Evolutionary conservation across 2,113 vertebrate species (phyloP), one percentile per base, ranked within the genome.

Genomic region (Heteronetta atricapilla): DNA sequence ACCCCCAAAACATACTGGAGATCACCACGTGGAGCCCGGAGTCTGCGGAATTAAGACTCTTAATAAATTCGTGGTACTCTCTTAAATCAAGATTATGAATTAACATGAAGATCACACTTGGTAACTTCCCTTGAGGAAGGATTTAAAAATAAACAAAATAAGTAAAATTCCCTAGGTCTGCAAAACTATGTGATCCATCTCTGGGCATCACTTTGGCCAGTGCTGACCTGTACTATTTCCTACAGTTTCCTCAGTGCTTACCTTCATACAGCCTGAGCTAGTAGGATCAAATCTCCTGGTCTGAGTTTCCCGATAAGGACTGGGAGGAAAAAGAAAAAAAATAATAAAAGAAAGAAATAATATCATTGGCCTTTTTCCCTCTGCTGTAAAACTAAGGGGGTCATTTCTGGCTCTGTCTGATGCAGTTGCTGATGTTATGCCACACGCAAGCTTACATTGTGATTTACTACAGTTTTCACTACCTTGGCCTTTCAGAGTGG

Each of bases 381-480:
- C 9, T 44, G 31, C 13, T n/a, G 38, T 25, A 83, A 67, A 86
- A 19, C 50, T 12, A 3, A 1, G 52, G 36, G 31, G 58, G 74
- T 16, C 56, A 69, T 59, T 46, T 87, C 73, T 64, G 78, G 14
- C 59, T 93, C 62, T 23, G 29, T 67, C 62, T 52, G 22, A 16
- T 22, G 31, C 33, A 29, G 50, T 34, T 84, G 50, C 82, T 90
- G 89, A 20, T 53, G 67, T 64, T 70, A 46, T 4, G 28, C 76
- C 94, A 74, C 40, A 31, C 10, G 10, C 40, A 33, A 53, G 2
- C 23, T 25, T 42, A 12, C 23, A 14, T 5, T 63, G 46, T 91
- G 90, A 95, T 93, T 97, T 94, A 95, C 29, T 86, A 70, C 66
- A 29, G 36, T 38, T 88, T 83, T 76, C 91, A 82, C 91, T 87